Evolutionary conservation across 2,113 vertebrate species (phyloP).

Genomic region (Gnathonemus longibarbis): DNA sequence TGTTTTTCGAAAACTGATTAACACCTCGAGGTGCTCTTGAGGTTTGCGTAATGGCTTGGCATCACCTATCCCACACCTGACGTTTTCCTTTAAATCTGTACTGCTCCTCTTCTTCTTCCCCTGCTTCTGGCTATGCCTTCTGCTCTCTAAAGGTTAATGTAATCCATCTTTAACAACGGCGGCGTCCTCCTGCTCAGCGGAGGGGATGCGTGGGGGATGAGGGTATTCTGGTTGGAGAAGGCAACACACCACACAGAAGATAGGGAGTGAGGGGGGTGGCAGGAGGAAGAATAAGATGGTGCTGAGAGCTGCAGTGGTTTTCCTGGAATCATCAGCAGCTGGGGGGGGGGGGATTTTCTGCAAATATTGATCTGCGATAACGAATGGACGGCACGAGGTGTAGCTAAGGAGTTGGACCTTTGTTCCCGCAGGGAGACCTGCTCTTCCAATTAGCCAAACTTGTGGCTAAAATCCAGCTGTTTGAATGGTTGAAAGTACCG

Average conservation of each 20-base stretch:
- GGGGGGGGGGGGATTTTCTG: not conserved
- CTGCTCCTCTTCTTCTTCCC: not conserved
- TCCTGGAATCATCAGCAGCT: not conserved
- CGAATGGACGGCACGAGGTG: not conserved
- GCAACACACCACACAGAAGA: not conserved
- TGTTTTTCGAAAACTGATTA: slow-evolving; percentile 7
- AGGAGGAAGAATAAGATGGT: not conserved
- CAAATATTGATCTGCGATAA: not conserved
- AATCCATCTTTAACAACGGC: not conserved
- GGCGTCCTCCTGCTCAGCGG: not conserved
- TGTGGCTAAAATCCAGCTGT: not conserved
- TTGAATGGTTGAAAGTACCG: not conserved
- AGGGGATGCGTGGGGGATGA: not conserved
- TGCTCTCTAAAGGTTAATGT: slow-evolving; percentile 9
- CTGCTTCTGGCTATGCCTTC: not conserved
- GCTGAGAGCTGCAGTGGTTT: not conserved
- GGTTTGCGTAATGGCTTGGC: not conserved
- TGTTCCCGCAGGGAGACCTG: not conserved
- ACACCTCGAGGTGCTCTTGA: not conserved
- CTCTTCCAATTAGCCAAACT: not conserved
- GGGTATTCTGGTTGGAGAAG: not conserved
- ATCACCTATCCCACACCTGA: not conserved
- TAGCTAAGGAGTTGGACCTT: not conserved
- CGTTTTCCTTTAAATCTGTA: not conserved
- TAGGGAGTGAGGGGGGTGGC: not conserved